Evolutionary conservation across 2,888 invertebrate species (phyloP).

Genomic region (Heteropelma amictum): DNA sequence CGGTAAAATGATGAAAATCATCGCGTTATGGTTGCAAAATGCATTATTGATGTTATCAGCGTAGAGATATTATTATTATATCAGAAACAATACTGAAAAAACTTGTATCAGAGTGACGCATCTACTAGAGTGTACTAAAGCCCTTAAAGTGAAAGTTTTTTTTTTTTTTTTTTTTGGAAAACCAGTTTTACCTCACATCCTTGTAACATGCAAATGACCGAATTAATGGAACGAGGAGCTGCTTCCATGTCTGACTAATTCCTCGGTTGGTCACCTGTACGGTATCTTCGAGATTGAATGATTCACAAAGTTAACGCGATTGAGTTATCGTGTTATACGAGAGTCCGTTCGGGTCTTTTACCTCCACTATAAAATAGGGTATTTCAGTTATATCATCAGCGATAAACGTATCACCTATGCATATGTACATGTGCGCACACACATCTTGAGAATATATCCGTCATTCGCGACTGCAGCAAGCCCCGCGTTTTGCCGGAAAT

Average conservation of each 20-base stretch:
- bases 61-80: too few relatives aligned
- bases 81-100: too few relatives aligned
- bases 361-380: not conserved
- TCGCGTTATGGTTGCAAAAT: too few relatives aligned
- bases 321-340: constrained; percentile 9
- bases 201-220: constrained; percentile 26
- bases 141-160: too few relatives aligned
- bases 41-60: too few relatives aligned
- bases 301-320: constrained; percentile 9
- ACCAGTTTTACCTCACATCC: too few relatives aligned
- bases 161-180: too few relatives aligned
- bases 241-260: not conserved
- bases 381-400: constrained; percentile 10
- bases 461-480: not conserved
- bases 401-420: not conserved
- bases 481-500: not conserved
- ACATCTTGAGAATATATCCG: not conserved
- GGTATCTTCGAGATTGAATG: constrained; percentile 24
- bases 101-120: too few relatives aligned
- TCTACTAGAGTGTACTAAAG: too few relatives aligned
- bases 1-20: too few relatives aligned
- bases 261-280: constrained; percentile 22
- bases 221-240: constrained; percentile 24
- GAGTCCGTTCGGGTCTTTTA: not conserved
- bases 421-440: not conserved